Conservation (phyloP, 1,140 invertebrate genomes). For the Hyphantria cunea region DNA sequence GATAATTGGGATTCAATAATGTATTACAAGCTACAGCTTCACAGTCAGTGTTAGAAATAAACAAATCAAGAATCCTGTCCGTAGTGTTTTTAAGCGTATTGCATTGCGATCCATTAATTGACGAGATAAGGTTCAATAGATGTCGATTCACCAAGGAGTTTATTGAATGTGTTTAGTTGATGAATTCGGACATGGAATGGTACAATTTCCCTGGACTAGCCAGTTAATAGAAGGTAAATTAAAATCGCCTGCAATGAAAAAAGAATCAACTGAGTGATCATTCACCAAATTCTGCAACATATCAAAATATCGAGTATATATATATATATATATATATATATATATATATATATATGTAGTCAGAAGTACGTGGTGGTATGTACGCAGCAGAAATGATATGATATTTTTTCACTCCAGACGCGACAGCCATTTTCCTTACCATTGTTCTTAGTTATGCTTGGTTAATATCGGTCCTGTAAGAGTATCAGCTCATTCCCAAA, state of each 20-base stretch:
- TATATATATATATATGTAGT: not conserved
- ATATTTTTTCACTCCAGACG: too few species aligned
- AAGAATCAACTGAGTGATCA: not conserved
- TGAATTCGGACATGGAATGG: too few species aligned
- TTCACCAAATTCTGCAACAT: not conserved
- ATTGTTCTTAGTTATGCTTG: too few species aligned
- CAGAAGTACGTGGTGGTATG: not conserved
- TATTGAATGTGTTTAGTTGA: too few species aligned
- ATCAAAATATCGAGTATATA: not conserved
- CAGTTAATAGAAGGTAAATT: slow-evolving; percentile 13
- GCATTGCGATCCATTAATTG: slow-evolving; percentile 3
- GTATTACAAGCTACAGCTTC: too few species aligned
- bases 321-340: too few species aligned
- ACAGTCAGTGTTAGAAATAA: slow-evolving; percentile 10
- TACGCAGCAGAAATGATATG: slow-evolving; percentile 2
- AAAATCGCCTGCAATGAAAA: slow-evolving; percentile 11
- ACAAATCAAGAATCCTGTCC: slow-evolving; percentile 12
- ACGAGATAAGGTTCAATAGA: slow-evolving; percentile 3
- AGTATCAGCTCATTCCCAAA: too few species aligned
- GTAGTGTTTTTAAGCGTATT: slow-evolving; percentile 10
- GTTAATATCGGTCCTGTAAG: too few species aligned
- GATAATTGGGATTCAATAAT: slow-evolving; percentile 1
- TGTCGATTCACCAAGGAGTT: not conserved
- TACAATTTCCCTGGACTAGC: not conserved
- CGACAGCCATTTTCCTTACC: too few species aligned